Conservation (phyloP, 2,113 vertebrate genomes). For the Lepisosteus oculatus region DNA sequence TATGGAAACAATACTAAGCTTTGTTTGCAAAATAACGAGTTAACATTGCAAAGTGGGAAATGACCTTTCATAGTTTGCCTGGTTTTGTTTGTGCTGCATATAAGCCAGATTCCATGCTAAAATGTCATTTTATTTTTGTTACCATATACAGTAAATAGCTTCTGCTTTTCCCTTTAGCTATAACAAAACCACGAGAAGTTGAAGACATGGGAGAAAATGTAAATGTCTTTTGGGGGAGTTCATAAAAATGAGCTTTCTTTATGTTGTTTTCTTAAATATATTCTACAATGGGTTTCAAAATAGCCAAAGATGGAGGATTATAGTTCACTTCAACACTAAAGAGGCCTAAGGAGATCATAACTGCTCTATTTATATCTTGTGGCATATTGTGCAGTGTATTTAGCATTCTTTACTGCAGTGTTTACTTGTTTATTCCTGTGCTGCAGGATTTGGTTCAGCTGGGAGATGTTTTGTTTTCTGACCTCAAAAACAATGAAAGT, state of each 20-base stretch:
- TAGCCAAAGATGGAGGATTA: neutral
- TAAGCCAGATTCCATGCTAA: too few species aligned
- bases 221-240: conserved; percentile 36
- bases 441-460: neutral
- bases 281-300: neutral
- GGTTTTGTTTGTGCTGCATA: too few species aligned
- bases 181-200: too few species aligned
- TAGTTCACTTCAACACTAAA: neutral
- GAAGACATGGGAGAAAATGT: conserved; percentile 25
- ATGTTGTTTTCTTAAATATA: conserved; percentile 24
- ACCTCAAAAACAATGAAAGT: neutral
- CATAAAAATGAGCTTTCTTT: conserved; percentile 42
- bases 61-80: too few species aligned
- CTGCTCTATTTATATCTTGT: neutral
- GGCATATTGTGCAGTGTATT: neutral
- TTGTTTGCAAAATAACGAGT: too few species aligned
- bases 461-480: neutral
- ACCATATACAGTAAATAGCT: too few species aligned
- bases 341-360: neutral
- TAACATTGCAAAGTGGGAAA: too few species aligned
- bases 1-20: too few species aligned
- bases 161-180: too few species aligned
- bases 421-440: neutral
- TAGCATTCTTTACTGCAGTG: neutral
- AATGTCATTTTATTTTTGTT: too few species aligned